A percentile compares a stretch with the other conserved stretches of the same genome.
Evolutionary conservation across 2,113 vertebrate genomes (phyloP).

Genomic region (Jaculus jaculus): DNA sequence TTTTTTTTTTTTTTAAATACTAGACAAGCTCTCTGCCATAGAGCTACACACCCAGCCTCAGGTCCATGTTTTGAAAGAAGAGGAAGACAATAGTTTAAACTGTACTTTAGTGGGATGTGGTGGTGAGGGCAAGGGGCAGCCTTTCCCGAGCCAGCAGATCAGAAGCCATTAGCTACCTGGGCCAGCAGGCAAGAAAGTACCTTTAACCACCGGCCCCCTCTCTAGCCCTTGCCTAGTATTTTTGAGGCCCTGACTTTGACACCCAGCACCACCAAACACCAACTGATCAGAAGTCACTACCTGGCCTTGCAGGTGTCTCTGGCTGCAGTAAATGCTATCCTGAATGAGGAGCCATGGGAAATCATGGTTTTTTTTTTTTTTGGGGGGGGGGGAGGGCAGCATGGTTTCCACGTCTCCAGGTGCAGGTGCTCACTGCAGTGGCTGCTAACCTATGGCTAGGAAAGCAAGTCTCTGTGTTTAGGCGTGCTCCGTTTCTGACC

Average conservation of each 20-base stretch:
- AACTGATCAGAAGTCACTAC: not conserved
- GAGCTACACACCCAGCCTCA: not conserved
- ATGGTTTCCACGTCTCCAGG: not conserved
- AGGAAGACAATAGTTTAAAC: not conserved
- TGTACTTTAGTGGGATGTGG: not conserved
- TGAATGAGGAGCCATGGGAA: fast-evolving
- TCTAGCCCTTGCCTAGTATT: too few species aligned
- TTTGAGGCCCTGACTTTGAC: too few species aligned
- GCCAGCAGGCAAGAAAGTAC: too few species aligned
- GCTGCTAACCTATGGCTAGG: not conserved
- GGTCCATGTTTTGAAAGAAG: not conserved
- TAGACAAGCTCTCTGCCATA: not conserved
- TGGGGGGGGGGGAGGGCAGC: not conserved
- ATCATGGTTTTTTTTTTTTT: too few species aligned
- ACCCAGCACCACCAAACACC: not conserved
- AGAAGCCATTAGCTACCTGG: not conserved
- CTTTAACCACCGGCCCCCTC: too few species aligned
- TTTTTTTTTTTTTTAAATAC: too few species aligned
- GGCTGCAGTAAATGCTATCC: not conserved
- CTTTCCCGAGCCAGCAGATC: not conserved
- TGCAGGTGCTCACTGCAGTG: not conserved
- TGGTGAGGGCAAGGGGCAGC: too few species aligned
- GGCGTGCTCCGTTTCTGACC: not conserved
- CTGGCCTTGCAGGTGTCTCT: not conserved
- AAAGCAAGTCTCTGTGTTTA: not conserved